phyloP scores from a whole-genome alignment of 2,113 vertebrate species.

The Pristiophorus japonicus region DNA sequence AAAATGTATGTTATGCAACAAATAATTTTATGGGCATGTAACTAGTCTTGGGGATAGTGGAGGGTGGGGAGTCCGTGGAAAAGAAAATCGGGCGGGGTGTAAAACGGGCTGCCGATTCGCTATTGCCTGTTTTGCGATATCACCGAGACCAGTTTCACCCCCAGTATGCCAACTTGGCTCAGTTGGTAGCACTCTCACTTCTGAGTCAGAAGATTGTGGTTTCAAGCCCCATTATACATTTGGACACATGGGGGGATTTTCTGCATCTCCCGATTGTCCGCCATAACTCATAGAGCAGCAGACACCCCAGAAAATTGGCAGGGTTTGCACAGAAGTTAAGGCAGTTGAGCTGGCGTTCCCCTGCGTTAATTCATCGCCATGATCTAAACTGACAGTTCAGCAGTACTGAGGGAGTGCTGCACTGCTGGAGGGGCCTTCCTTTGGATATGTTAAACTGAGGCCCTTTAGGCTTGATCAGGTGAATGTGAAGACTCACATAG shows the following conservation, averaged over 20 bases:
- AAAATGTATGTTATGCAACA: not conserved
- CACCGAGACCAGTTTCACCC: not conserved
- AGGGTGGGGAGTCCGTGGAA: not conserved
- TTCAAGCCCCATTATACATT: not conserved
- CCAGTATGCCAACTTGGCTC: not conserved
- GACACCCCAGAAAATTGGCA: not conserved
- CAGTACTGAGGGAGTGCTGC: not conserved
- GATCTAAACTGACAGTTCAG: not conserved
- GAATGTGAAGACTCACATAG: not conserved
- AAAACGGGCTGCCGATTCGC: not conserved
- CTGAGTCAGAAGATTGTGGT: no score
- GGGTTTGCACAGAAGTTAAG: not conserved
- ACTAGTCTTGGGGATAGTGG: not conserved
- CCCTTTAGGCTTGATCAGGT: not conserved
- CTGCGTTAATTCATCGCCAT: not conserved
- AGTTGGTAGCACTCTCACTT: not conserved
- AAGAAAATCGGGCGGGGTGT: not conserved
- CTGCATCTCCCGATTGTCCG: not conserved
- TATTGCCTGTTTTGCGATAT: not conserved
- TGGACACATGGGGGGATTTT: not conserved
- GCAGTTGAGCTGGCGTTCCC: not conserved
- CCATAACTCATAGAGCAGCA: not conserved
- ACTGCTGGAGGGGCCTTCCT: not conserved
- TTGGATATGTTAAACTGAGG: not conserved
- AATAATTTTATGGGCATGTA: not conserved